Evolutionary conservation across 1,140 invertebrate genomes (phyloP), one percentile per base, ranked within the genome.

Genomic region (Megathymus violae): DNA sequence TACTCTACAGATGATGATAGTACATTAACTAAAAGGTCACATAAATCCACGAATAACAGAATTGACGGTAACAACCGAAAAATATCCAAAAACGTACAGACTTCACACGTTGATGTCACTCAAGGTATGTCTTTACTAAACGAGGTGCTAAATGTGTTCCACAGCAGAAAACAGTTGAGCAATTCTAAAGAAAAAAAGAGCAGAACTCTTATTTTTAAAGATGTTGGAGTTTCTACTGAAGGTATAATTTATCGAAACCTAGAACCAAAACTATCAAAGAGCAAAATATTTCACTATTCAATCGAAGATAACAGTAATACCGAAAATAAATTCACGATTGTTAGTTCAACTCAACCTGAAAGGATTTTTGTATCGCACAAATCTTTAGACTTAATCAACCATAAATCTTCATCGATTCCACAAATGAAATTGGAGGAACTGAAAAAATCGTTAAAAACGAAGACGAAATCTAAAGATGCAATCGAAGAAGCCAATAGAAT

Each of bases 341-440:
- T 86, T 3, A 74, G 76, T 38, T 69, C 58, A 38, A 58, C 13
- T 44, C 76, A 82, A 63, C 79, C 83, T n/a, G 62, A 67, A 11
- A 43, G 7, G 13, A 60, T 63, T 16, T 22, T 47, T 0, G 41
- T 47, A 1, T 63, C 61, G 22, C 62, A 67, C 44, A 58, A 69
- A 27, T 75, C 78, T 0, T 46, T 80, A 3, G 69, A 80, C 52
- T 54, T 86, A 16, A 63, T 64, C 0, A 85, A 87, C 63, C 72
- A 78, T 6, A 90, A 90, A 65, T 90, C 87, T 0, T 88, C 80
- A 0, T 90, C 87, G 0, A 83, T 90, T 62, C 87, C 87, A 0
- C 85, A 85, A 76, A 88, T 90, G 84, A 88, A 88, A 36, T 62
- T 87, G 17, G 87, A 89, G 16, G 87, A 90, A 54, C 31, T 85